phyloP scores from a whole-genome alignment of 2,888 invertebrate species.

The Eupithecia exiguata region DNA sequence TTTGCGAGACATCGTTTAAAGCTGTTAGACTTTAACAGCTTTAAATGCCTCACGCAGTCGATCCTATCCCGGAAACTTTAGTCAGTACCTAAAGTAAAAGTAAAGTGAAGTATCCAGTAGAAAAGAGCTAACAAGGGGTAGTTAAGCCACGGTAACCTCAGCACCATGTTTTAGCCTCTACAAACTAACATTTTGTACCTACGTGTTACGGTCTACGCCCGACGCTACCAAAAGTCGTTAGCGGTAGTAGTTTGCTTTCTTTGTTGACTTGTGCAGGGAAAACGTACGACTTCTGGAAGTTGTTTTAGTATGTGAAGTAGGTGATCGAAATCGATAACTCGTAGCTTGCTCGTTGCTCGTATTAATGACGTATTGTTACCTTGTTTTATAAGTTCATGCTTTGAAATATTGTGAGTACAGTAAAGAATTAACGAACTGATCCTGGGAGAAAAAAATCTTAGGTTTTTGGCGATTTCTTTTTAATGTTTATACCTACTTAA shows the following conservation, averaged over 20 bases:
- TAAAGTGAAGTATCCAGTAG: neutral
- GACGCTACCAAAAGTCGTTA: slow-evolving; percentile 5
- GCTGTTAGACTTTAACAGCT: too few relatives aligned
- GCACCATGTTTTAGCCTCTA: neutral
- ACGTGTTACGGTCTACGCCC: slow-evolving; percentile 14
- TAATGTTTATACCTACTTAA: too few relatives aligned
- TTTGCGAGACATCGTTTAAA: too few relatives aligned
- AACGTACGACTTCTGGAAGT: neutral
- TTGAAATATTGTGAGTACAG: neutral
- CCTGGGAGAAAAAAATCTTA: neutral
- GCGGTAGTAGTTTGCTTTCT: slow-evolving; percentile 8
- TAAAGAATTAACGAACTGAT: neutral
- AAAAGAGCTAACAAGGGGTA: neutral
- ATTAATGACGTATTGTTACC: neutral
- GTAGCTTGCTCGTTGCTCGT: neutral
- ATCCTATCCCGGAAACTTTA: too few relatives aligned
- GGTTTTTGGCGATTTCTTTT: neutral
- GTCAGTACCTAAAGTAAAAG: too few relatives aligned
- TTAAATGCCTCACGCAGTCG: neutral
- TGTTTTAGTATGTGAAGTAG: neutral
- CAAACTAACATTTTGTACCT: slow-evolving; percentile 9
- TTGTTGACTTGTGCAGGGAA: slow-evolving; percentile 24
- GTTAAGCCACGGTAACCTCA: neutral
- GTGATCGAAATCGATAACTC: neutral
- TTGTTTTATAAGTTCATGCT: neutral